Evolutionary conservation across 2,888 invertebrate genomes (phyloP).

Genomic region (Lithosia quadra): DNA sequence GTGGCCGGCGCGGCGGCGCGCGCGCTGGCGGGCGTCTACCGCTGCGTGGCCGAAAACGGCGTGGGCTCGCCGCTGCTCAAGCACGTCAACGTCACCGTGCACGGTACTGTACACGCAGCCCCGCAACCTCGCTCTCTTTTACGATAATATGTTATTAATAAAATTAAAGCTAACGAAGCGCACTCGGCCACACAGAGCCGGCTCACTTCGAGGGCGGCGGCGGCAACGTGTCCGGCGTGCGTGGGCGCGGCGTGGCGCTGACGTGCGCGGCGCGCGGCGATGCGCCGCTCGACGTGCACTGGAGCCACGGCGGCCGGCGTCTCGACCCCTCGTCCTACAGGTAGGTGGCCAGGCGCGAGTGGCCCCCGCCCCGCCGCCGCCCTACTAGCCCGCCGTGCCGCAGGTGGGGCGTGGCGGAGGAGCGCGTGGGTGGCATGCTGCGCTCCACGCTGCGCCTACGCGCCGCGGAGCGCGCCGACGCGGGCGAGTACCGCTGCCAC

Average conservation of each 20-base stretch:
- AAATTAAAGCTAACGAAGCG: neutral
- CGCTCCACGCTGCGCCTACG: conserved; percentile 89
- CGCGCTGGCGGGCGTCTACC: conserved; percentile 91
- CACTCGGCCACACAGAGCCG: conserved; percentile 84
- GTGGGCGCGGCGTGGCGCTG: conserved; percentile 86
- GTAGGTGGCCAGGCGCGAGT: conserved; percentile 62
- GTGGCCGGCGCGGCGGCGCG: conserved; percentile 59
- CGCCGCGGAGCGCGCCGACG: conserved; percentile 89
- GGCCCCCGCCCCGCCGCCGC: too few species aligned
- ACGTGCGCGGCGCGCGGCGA: conserved; percentile 93
- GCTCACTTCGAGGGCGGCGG: conserved; percentile 90
- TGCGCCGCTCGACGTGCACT: conserved; percentile 91
- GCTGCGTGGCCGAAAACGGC: conserved; percentile 94
- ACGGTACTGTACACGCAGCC: conserved; percentile 89
- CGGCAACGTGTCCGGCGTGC: conserved; percentile 86
- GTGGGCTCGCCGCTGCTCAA: conserved; percentile 93
- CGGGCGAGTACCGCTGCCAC: conserved; percentile 90
- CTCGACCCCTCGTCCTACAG: conserved; percentile 89
- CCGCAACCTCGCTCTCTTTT: too few species aligned
- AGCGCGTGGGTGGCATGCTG: conserved; percentile 88
- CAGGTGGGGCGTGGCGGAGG: conserved; percentile 88
- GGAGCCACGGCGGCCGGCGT: conserved; percentile 90
- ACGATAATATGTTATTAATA: too few species aligned
- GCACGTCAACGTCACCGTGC: conserved; percentile 92
- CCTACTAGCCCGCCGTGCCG: too few species aligned